Evolutionary conservation across 1,140 invertebrate species (phyloP).

Genomic region (Lasioglossum albipes): DNA sequence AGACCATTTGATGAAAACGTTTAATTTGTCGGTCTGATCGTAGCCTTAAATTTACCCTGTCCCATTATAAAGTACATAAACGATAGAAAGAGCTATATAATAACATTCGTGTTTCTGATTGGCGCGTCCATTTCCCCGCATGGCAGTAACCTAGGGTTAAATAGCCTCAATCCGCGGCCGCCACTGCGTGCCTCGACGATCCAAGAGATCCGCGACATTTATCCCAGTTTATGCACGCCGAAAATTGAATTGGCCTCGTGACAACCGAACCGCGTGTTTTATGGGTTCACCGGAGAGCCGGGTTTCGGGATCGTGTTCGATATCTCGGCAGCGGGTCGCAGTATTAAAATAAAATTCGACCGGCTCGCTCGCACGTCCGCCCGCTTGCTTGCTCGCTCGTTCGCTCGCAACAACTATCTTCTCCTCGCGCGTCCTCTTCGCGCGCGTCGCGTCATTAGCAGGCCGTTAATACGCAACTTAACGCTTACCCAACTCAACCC

Average conservation of each 20-base stretch:
- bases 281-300: background rate
- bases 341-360: constrained; percentile 13
- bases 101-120: too few relatives aligned
- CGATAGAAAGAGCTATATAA: too few relatives aligned
- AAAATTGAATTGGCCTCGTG: constrained; percentile 37
- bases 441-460: constrained; percentile 45
- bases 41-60: too few relatives aligned
- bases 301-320: background rate
- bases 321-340: background rate
- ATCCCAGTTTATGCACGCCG: background rate
- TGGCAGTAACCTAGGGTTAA: background rate
- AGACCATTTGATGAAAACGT: too few relatives aligned
- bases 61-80: too few relatives aligned
- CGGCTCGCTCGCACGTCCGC: too few relatives aligned
- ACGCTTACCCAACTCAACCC: constrained; percentile 60
- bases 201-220: background rate
- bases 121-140: too few relatives aligned
- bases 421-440: background rate
- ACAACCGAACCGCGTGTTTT: constrained; percentile 2
- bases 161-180: background rate
- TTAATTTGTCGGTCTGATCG: too few relatives aligned
- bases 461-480: constrained; percentile 53
- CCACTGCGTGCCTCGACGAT: background rate
- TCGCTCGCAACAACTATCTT: too few relatives aligned
- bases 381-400: too few relatives aligned